These are phyloP conservation scores for Pseudorhiza aurosa DNA, from an alignment of 30 jellyfish, hydroid and myxozoan genomes.

Conservation along the genomic window DNA sequence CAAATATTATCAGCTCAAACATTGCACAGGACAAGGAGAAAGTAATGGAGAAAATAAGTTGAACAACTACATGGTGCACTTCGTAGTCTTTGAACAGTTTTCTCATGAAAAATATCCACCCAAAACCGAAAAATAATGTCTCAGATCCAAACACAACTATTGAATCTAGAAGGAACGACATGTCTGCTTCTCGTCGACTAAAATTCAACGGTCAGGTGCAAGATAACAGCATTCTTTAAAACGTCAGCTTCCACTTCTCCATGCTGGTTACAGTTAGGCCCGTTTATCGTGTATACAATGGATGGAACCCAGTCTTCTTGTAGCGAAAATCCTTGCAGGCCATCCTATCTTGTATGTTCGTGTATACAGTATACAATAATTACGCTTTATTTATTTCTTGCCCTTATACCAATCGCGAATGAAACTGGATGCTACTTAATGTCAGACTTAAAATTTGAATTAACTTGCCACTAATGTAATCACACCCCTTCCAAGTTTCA, in stretches of 20 bases:
- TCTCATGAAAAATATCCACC: conserved; percentile 95
- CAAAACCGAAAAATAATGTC: conserved; percentile 79
- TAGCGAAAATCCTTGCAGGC: no score
- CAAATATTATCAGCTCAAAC: conserved; percentile 93
- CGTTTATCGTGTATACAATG: background rate
- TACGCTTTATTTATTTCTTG: no score
- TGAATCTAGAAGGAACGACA: conserved; percentile 88
- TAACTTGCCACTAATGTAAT: no score
- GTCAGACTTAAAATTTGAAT: no score
- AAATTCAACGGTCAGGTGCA: background rate
- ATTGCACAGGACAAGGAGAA: conserved; percentile 92
- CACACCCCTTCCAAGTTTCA: no score
- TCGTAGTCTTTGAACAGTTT: conserved; percentile 93
- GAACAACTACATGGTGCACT: conserved; percentile 96
- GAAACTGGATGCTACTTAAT: no score
- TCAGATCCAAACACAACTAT: conserved; percentile 94
- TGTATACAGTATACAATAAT: no score
- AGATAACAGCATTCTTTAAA: background rate
- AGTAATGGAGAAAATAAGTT: conserved; percentile 82
- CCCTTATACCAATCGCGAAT: no score
- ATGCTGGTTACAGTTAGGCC: conserved; percentile 2
- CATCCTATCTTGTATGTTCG: no score
- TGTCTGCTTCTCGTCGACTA: background rate
- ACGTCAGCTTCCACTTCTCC: background rate
- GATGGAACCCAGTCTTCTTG: conserved; percentile 28